Percentiles rank a stretch among this genome's conserved stretches.
Conservation (phyloP, 30 jellyfish, hydroid and myxozoan species). For the Nemopilema nomurai region DNA sequence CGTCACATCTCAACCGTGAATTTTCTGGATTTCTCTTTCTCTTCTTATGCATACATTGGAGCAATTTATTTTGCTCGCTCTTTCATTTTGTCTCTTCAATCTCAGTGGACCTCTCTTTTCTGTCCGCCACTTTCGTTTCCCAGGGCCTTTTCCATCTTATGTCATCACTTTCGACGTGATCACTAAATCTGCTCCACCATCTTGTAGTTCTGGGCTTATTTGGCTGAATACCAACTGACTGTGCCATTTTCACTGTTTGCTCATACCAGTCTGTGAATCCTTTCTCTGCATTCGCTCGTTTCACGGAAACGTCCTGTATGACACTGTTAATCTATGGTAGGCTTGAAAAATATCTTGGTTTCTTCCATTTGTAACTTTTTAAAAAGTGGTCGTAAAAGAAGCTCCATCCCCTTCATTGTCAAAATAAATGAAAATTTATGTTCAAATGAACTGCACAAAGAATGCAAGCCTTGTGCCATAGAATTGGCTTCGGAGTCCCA, state of each 20-base stretch:
- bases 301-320: no score
- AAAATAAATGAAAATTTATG: constrained; percentile 39
- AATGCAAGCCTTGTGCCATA: constrained; percentile 34
- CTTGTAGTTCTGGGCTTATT: constrained; percentile 29
- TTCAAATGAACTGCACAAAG: constrained; percentile 27
- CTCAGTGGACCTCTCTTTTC: no score
- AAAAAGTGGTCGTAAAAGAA: constrained; percentile 43
- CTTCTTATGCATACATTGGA: constrained; percentile 36
- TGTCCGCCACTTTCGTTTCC: no score
- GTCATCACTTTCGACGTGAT: constrained; percentile 36
- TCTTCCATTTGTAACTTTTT: constrained; percentile 46
- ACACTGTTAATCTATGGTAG: constrained; percentile 41
- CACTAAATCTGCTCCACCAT: constrained; percentile 44
- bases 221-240: no score
- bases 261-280: no score
- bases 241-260: no score
- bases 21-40: constrained; percentile 55
- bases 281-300: no score
- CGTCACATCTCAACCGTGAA: constrained; percentile 56
- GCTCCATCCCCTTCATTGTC: no score
- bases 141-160: no score
- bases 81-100: constrained; percentile 46
- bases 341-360: constrained; percentile 57
- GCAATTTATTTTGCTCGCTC: constrained; percentile 42
- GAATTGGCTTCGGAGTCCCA: constrained; percentile 58